Conservation (phyloP, 2,888 invertebrate species). For the Blastobasis lacticolella region DNA sequence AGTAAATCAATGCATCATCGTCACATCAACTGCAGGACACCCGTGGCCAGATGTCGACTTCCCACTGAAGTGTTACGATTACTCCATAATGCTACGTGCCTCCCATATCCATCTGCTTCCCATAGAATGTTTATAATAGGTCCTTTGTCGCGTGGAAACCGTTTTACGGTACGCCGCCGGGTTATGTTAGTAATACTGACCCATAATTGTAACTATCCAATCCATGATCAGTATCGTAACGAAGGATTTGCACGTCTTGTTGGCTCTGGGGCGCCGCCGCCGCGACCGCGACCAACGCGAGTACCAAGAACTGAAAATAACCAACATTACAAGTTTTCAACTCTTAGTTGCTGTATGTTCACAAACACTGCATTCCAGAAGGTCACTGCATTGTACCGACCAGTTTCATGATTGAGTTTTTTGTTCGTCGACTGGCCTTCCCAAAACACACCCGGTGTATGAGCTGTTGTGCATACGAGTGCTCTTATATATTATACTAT, state of each 20-base stretch:
- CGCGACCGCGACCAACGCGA: constrained; percentile 41
- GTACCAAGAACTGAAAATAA: constrained; percentile 54
- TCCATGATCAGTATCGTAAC: constrained; percentile 77
- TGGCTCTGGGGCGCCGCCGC: constrained; percentile 52
- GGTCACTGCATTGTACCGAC: constrained; percentile 34
- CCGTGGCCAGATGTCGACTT: neutral
- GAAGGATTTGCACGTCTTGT: constrained; percentile 74
- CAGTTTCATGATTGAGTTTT: constrained; percentile 58
- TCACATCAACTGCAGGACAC: neutral
- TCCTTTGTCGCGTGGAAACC: neutral
- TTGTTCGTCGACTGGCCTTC: constrained; percentile 40
- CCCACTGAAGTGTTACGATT: too few relatives aligned
- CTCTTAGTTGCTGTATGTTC: constrained; percentile 20
- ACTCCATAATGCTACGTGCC: neutral
- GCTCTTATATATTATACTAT: constrained; percentile 56
- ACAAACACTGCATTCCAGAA: constrained; percentile 20
- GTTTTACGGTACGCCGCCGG: neutral
- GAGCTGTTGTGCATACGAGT: constrained; percentile 50
- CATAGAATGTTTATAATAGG: neutral
- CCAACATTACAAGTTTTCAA: constrained; percentile 16
- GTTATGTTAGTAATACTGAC: constrained; percentile 39
- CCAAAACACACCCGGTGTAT: constrained; percentile 46
- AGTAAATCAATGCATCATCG: neutral
- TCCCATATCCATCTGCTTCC: neutral
- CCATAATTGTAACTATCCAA: constrained; percentile 73